Evolutionary conservation across 2,888 invertebrate species (phyloP).

Genomic region (Sminthurinus aureus): DNA sequence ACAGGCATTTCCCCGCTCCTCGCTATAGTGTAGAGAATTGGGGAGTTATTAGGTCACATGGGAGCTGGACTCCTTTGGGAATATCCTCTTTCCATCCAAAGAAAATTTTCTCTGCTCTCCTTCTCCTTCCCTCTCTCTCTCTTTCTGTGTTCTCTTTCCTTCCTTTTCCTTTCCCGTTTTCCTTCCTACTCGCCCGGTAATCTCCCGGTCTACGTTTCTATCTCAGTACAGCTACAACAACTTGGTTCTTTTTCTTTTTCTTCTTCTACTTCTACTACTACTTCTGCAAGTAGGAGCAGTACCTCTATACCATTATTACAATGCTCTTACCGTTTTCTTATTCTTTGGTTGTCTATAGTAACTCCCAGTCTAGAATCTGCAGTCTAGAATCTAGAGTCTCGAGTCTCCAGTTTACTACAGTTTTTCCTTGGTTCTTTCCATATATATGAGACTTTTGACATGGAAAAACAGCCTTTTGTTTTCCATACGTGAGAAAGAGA

Average conservation of each 20-base stretch:
- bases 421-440: not conserved
- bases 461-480: conserved; percentile 45
- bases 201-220: not conserved
- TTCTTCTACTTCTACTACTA: not conserved
- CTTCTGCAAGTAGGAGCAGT: too few relatives aligned
- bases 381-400: not conserved
- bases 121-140: not conserved
- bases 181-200: not conserved
- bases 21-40: conserved; percentile 59
- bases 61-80: conserved; percentile 56
- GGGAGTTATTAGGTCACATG: conserved; percentile 50
- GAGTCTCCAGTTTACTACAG: not conserved
- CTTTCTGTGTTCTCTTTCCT: not conserved
- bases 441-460: conserved; percentile 10
- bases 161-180: not conserved
- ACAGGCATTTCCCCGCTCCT: conserved; percentile 60
- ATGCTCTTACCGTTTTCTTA: too few relatives aligned
- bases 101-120: conserved; percentile 41
- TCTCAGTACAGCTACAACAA: not conserved
- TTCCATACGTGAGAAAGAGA: conserved; percentile 27
- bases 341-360: too few relatives aligned
- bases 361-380: too few relatives aligned
- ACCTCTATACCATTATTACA: too few relatives aligned
- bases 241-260: not conserved
- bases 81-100: conserved; percentile 56